A percentile compares a stretch with the other conserved stretches of the same genome.
Evolutionary conservation across 1,140 invertebrate species (phyloP).

Genomic region (Drosophila sp.): DNA sequence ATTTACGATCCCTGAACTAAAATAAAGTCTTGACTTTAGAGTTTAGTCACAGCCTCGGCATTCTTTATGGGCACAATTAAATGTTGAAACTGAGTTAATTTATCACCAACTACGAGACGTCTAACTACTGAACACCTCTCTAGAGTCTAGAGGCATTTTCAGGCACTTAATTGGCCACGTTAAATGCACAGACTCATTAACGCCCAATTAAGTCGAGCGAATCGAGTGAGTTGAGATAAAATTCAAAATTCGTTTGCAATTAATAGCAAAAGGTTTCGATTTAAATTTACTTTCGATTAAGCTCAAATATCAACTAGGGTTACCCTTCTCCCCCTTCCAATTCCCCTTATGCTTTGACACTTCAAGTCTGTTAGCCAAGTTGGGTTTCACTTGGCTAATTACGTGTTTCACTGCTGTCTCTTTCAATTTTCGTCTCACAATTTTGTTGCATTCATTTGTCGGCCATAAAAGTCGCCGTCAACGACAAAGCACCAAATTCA

Average conservation of each 20-base stretch:
- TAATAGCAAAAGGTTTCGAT: conserved; percentile 63
- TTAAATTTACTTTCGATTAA: conserved; percentile 69
- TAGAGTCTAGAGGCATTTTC: conserved; percentile 28
- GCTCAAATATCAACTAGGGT: conserved; percentile 24
- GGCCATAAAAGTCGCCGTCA: conserved; percentile 79
- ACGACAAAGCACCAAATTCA: conserved; percentile 60
- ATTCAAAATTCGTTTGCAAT: conserved; percentile 69
- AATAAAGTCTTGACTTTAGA: no score
- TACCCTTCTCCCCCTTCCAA: not conserved
- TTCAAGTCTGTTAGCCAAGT: conserved; percentile 26
- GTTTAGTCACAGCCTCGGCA: conserved; percentile 38
- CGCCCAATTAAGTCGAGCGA: conserved; percentile 65
- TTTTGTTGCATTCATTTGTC: conserved; percentile 82
- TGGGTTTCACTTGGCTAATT: conserved; percentile 64
- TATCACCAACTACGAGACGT: not conserved
- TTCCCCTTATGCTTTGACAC: not conserved
- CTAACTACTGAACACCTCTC: conserved; percentile 35
- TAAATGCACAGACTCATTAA: conserved; percentile 65
- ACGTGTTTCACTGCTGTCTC: conserved; percentile 75
- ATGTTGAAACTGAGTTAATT: conserved; percentile 38
- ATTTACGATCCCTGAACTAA: no score
- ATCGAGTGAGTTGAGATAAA: conserved; percentile 39
- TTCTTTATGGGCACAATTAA: conserved; percentile 83
- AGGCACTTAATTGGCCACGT: conserved; percentile 61
- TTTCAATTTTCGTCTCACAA: conserved; percentile 77